Percentiles rank a stretch among this genome's conserved stretches.
Conservation (phyloP, 2,113 vertebrate genomes). For the Notechis scutatus region DNA sequence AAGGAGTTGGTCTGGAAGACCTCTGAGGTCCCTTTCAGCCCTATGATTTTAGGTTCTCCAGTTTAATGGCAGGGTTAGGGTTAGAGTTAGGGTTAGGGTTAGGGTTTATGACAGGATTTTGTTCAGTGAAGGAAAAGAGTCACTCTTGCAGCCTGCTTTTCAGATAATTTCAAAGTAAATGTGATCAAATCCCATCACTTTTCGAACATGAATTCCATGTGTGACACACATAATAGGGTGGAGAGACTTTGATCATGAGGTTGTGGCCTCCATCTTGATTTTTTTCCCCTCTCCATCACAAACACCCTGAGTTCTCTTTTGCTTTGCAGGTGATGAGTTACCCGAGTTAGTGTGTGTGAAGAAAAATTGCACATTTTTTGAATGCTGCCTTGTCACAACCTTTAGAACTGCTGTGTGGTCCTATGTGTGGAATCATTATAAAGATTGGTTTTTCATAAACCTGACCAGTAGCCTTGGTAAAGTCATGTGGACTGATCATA, state of each 20-base stretch:
- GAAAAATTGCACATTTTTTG: neutral
- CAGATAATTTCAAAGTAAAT: neutral
- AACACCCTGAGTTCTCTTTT: neutral
- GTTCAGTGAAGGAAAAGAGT: neutral
- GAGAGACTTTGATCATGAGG: neutral
- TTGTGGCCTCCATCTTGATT: neutral
- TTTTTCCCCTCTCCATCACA: neutral
- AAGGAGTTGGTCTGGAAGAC: too few relatives aligned
- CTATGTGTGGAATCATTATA: neutral
- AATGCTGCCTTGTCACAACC: too few relatives aligned
- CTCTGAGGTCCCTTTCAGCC: too few relatives aligned
- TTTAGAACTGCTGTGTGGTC: neutral
- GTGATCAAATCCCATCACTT: neutral
- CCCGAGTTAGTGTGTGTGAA: neutral
- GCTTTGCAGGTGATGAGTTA: neutral
- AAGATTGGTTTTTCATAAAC: neutral
- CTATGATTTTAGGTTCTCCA: too few relatives aligned
- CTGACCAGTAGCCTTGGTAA: neutral
- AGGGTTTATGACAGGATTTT: neutral
- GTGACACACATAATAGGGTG: neutral
- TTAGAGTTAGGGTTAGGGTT: fast-evolving
- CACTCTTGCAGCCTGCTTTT: neutral
- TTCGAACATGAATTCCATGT: neutral
- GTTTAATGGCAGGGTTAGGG: neutral
- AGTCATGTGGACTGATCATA: neutral